These are phyloP conservation scores for Excalfactoria chinensis DNA, from an alignment of 2,113 vertebrate genomes.

Conservation along the genomic window DNA sequence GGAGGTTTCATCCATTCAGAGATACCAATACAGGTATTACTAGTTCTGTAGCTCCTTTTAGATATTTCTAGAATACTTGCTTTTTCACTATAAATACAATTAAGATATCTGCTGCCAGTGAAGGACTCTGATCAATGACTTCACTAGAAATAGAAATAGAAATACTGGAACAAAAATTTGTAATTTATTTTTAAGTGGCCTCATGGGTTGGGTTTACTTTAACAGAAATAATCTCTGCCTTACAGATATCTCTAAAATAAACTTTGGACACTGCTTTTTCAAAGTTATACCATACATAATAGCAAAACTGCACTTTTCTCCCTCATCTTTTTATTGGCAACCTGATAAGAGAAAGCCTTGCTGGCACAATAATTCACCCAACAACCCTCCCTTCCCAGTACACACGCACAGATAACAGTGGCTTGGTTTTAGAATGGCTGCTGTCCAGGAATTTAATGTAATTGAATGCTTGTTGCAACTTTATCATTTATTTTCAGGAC, in stretches of 20 bases:
- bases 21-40: not conserved
- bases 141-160: not conserved
- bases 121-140: not conserved
- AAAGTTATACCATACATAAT: not conserved
- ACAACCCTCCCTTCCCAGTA: not conserved
- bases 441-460: not conserved
- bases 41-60: not conserved
- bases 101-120: not conserved
- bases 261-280: not conserved
- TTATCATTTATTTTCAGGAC: conserved; percentile 9
- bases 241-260: not conserved
- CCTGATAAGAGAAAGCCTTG: not conserved
- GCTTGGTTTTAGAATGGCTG: conserved; percentile 17
- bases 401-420: not conserved
- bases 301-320: not conserved
- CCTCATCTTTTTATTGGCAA: not conserved
- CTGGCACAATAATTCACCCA: not conserved
- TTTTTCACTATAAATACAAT: not conserved
- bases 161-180: not conserved
- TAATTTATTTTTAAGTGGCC: not conserved
- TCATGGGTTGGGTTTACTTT: not conserved
- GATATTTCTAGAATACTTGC: not conserved
- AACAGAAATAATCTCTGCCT: not conserved
- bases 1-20: not conserved
- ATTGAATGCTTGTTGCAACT: not conserved